A percentile compares a stretch with the other conserved stretches of the same genome.
phyloP scores from a whole-genome alignment of 64 coral and sea anemone species.

The Pocillopora verrucosa region DNA sequence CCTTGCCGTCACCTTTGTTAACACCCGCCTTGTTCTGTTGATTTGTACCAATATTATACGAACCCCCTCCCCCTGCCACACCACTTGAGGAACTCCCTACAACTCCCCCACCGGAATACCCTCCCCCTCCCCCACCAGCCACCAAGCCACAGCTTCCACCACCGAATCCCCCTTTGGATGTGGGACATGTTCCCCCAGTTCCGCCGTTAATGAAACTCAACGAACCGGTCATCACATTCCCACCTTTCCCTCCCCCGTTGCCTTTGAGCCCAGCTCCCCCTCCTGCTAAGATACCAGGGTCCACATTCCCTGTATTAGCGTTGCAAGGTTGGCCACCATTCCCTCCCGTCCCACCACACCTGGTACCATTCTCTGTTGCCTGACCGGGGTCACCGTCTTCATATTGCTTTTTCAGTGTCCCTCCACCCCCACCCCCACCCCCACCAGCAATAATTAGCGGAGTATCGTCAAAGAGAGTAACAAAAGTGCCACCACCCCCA shows the following conservation, averaged over 20 bases:
- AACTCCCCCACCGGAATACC: conserved; percentile 70
- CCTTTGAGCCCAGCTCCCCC: conserved; percentile 33
- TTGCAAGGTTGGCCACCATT: conserved; percentile 33
- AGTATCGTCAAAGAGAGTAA: neutral
- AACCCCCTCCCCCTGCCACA: conserved; percentile 65
- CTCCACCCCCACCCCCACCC: conserved; percentile 38
- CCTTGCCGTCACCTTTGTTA: conserved; percentile 58
- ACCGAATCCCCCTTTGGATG: conserved; percentile 46
- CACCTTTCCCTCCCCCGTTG: neutral
- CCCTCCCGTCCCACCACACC: conserved; percentile 61
- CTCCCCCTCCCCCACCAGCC: no score
- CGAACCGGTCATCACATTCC: neutral
- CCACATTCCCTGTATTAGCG: neutral
- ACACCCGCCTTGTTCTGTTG: conserved; percentile 29
- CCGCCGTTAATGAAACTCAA: conserved; percentile 67
- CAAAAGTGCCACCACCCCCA: conserved; percentile 38
- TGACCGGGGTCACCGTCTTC: conserved; percentile 52
- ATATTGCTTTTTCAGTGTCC: neutral
- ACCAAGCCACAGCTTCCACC: conserved; percentile 6
- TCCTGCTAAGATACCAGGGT: conserved; percentile 4
- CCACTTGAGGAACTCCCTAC: neutral
- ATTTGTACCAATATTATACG: conserved; percentile 39
- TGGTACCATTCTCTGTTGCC: conserved; percentile 54
- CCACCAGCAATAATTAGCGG: conserved; percentile 46
- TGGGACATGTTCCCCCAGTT: conserved; percentile 3